Conservation (phyloP, 1,140 invertebrate genomes). For the Eciton burchellii region DNA sequence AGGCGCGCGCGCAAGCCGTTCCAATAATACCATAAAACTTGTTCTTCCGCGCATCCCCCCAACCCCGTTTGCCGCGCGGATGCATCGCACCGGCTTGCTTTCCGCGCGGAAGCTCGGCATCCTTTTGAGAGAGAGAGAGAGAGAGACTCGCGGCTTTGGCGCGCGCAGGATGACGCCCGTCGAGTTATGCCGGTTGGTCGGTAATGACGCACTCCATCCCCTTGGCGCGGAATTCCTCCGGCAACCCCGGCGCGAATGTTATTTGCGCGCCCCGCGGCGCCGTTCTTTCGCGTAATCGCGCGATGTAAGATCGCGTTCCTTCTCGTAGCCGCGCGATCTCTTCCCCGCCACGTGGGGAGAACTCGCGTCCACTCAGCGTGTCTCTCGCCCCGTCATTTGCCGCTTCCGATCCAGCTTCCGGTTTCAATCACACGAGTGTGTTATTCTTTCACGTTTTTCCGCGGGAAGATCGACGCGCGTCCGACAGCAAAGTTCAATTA, state of each 20-base stretch:
- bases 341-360: neutral
- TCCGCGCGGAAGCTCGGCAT: neutral
- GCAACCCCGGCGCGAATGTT: conserved; percentile 8
- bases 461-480: no score
- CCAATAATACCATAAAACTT: conserved; percentile 48
- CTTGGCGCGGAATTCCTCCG: conserved; percentile 18
- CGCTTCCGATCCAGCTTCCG: neutral
- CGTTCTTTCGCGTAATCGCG: conserved; percentile 14
- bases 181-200: conserved; percentile 29
- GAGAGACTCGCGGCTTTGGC: neutral
- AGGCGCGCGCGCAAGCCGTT: conserved; percentile 28
- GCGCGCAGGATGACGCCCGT: conserved; percentile 18
- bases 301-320: neutral
- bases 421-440: neutral
- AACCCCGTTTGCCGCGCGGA: neutral
- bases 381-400: no score
- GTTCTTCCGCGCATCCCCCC: neutral
- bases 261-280: conserved; percentile 7
- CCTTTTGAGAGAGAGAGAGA: no score
- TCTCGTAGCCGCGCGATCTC: conserved; percentile 5
- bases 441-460: no score
- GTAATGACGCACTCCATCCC: conserved; percentile 31
- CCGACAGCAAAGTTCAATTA: no score
- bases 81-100: neutral
- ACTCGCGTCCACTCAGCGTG: no score